Evolutionary conservation across 2,888 invertebrate species (phyloP), one percentile per base, ranked within the genome.

Genomic region (Euzophera pinguis): DNA sequence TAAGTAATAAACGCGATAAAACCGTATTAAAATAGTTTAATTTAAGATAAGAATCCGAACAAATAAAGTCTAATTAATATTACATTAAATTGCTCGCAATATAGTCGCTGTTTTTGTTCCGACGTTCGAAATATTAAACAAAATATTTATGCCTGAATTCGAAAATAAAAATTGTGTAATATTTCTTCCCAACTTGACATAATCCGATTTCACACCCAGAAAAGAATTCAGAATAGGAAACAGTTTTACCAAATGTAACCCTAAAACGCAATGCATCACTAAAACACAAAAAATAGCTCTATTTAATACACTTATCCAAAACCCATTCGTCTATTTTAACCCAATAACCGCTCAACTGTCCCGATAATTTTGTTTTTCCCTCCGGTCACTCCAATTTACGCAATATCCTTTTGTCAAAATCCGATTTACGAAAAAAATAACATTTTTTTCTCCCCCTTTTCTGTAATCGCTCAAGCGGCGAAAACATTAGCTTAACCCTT

Each of bases 311-410:
- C 62, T 71, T 32, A 58, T 58, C 63, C 55, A 55, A 63, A 66
- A 69, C 61, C 68, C 73, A 73, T 72, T 76, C 73, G 65, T 63
- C 69, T 67, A 70, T 62, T 67, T n/a, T 81, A 81, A 84, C 83
- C 75, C 68, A 74, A 81, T 84, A 81, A 75, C 75, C 73, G 73
- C 69, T 74, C 73, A 78, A 77, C 78, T 76, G 73, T 67, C 74
- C 74, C 79, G 72, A 78, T 87, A 83, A 85, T 82, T 79, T 70
- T 75, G 73, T 79, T 78, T 73, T 74, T 79, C 80, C 81, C 79
- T 75, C 60, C 75, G 84, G 84, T 81, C 81, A 83, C 72, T 82
- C 74, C 82, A 83, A 86, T 86, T 83, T 75, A 59, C 67, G 69
- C 81, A 83, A 83, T 78, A 85, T 77, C 74, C 75, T 72, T 61